Percentiles rank a stretch among this genome's conserved stretches.
These are phyloP conservation scores for Macropus fuliginosus DNA, from an alignment of 2,797 vertebrate species.

Conservation along the genomic window DNA sequence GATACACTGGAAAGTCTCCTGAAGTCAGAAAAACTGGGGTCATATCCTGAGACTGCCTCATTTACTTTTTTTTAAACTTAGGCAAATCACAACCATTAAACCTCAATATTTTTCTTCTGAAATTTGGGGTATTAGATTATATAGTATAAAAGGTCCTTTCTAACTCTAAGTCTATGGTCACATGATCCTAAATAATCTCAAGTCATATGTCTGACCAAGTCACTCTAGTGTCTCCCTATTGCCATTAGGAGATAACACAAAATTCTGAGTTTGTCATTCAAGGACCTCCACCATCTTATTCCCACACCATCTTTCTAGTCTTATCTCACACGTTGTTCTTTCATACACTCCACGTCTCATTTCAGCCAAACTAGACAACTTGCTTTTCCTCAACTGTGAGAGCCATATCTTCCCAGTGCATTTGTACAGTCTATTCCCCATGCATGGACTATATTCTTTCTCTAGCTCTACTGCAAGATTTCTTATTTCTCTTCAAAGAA, in stretches of 20 bases:
- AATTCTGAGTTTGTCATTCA: neutral
- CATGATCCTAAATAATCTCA: neutral
- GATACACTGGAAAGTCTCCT: neutral
- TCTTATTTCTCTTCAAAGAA: neutral
- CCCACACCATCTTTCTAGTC: neutral
- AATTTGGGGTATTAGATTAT: neutral
- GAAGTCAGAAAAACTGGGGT: neutral
- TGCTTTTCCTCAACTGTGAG: neutral
- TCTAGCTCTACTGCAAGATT: neutral
- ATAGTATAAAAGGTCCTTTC: neutral
- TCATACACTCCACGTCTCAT: neutral
- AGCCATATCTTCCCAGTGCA: no score
- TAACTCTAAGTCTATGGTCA: neutral
- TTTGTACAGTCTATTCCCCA: no score
- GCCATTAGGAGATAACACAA: neutral
- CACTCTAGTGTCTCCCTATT: neutral
- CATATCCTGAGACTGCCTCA: no score
- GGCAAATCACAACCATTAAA: neutral
- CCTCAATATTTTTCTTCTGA: neutral
- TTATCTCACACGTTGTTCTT: neutral
- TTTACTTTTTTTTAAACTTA: neutral
- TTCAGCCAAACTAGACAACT: neutral
- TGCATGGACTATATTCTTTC: neutral
- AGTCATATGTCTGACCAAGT: neutral
- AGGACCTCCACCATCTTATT: neutral